phyloP scores from a whole-genome alignment of 30 jellyfish, hydroid and myxozoan genomes.

The Aurelia aurita region DNA sequence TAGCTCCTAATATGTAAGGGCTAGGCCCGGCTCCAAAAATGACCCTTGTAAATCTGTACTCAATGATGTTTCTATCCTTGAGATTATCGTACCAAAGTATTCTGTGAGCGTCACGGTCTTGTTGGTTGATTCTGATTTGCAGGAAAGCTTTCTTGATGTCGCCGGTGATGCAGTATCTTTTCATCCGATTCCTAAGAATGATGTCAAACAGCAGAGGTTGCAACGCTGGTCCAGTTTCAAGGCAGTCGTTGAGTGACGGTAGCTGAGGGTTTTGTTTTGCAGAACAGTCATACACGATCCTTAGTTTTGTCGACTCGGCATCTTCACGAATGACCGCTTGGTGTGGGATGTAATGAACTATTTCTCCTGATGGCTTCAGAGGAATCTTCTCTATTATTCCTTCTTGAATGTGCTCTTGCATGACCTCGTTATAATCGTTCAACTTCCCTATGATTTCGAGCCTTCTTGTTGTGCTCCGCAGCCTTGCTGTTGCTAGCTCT shows the following conservation, averaged over 20 bases:
- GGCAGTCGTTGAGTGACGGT: constrained; percentile 77
- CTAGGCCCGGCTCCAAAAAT: constrained; percentile 58
- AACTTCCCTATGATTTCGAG: constrained; percentile 32
- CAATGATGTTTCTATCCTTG: constrained; percentile 7
- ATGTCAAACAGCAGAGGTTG: constrained; percentile 53
- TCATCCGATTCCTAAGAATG: constrained; percentile 59
- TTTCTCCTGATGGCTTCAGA: constrained; percentile 35
- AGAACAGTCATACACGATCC: constrained; percentile 72
- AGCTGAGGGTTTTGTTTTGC: constrained; percentile 46
- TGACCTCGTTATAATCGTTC: constrained; percentile 45
- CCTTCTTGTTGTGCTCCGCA: constrained; percentile 41
- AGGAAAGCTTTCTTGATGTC: constrained; percentile 66
- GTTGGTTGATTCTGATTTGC: constrained; percentile 57
- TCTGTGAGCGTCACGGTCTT: constrained; percentile 64
- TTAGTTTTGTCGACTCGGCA: constrained; percentile 63
- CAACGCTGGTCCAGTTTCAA: constrained; percentile 67
- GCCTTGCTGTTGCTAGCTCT: constrained; percentile 49
- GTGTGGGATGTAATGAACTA: constrained; percentile 64
- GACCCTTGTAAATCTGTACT: constrained; percentile 59
- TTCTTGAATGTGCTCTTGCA: no score
- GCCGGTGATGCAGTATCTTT: constrained; percentile 42
- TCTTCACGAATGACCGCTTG: constrained; percentile 67
- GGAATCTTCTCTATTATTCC: constrained; percentile 52
- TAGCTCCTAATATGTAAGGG: constrained; percentile 69
- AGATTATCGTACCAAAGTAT: constrained; percentile 47